Percentiles rank a stretch among this genome's conserved stretches.
phyloP scores from a whole-genome alignment of 2,888 invertebrate genomes.

The Luperina nickerlii region DNA sequence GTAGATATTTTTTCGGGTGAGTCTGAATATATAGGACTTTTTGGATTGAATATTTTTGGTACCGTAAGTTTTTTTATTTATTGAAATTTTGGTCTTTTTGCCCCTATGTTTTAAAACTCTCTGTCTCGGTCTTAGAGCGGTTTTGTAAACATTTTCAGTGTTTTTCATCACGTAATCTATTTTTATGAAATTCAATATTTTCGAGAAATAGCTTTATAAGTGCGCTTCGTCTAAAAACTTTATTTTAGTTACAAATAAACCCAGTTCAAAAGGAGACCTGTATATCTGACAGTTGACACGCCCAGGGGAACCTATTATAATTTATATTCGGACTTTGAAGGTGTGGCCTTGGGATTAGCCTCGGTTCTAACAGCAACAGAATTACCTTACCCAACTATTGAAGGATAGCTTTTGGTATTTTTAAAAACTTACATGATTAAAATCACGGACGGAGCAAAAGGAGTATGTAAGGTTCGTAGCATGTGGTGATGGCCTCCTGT shows the following conservation, averaged over 20 bases:
- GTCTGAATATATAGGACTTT: constrained; percentile 46
- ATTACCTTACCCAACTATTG: not conserved
- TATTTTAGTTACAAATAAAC: not conserved
- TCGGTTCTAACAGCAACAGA: constrained; percentile 16
- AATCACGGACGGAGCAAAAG: not conserved
- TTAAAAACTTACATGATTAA: not conserved
- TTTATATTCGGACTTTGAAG: constrained; percentile 39
- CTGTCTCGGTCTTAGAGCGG: not conserved
- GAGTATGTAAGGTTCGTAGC: not conserved
- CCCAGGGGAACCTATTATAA: constrained; percentile 34
- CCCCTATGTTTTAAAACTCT: not conserved
- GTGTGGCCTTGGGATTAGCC: constrained; percentile 30
- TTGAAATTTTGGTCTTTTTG: not conserved
- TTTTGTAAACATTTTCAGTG: too few species aligned
- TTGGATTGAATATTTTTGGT: constrained; percentile 46
- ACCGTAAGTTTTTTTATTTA: constrained; percentile 45
- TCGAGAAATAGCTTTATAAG: not conserved
- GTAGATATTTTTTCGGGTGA: constrained; percentile 65
- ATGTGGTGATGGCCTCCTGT: not conserved
- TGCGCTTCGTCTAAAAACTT: not conserved
- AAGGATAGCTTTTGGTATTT: not conserved
- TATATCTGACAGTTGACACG: constrained; percentile 41
- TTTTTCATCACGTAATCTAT: not conserved
- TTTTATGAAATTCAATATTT: not conserved
- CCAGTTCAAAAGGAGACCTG: not conserved